phyloP scores from a whole-genome alignment of 2,113 vertebrate species.

The Pristiophorus japonicus region DNA sequence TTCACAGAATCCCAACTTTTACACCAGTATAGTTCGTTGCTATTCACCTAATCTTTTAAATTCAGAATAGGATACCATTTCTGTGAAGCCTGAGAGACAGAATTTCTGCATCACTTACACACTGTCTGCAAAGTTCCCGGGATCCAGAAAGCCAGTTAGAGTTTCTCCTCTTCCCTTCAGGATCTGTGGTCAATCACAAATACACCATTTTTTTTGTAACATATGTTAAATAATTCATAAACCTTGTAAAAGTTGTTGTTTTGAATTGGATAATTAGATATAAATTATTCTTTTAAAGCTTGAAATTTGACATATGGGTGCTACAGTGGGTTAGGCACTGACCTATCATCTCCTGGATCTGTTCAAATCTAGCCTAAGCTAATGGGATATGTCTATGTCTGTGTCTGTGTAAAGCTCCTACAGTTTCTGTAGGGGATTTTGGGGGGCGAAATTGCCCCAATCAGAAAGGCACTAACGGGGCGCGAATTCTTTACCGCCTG shows the following conservation, averaged over 20 bases:
- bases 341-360: background rate
- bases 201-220: background rate
- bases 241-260: background rate
- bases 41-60: background rate
- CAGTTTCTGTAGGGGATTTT: background rate
- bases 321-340: background rate
- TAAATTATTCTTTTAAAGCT: background rate
- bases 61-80: background rate
- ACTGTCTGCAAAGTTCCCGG: slow-evolving; percentile 83
- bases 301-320: background rate
- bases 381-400: background rate
- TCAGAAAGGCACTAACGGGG: no score
- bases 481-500: no score
- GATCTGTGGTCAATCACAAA: slow-evolving; percentile 59
- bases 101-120: slow-evolving; percentile 65
- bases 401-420: background rate
- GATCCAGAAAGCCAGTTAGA: slow-evolving; percentile 83
- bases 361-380: background rate
- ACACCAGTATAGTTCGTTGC: background rate
- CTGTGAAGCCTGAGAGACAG: background rate
- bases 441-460: no score
- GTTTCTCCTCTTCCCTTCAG: slow-evolving; percentile 83
- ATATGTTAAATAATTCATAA: background rate
- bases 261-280: background rate
- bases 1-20: background rate